Evolutionary conservation across 2,888 invertebrate species (phyloP), one percentile per base, ranked within the genome.

Genomic region (Euproctis similis): DNA sequence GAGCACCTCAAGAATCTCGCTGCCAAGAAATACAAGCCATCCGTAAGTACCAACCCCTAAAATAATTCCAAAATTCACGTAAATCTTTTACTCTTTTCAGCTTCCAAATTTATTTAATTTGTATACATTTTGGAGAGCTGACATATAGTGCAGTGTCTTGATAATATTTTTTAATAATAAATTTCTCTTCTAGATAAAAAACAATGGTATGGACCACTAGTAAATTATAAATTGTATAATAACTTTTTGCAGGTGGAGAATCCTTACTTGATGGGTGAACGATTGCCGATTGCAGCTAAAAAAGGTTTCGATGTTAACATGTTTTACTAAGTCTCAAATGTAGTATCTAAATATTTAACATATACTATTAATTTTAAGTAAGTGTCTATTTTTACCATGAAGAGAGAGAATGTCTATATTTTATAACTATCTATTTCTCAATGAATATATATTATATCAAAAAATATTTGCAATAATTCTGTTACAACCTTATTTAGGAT

Each of bases 201-300:
- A n/a, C n/a, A n/a, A n/a, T n/a, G n/a, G n/a, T n/a, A n/a, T n/a
- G n/a, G n/a, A n/a, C n/a, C n/a, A n/a, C n/a, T n/a, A n/a, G n/a
- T n/a, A n/a, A n/a, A n/a, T n/a, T n/a, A n/a, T n/a, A n/a, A n/a
- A 16, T 16, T 7, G 4, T 16, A 5, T 16, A 13, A 46, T 44
- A 38, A 32, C 52, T 53, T n/a, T n/a, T 56, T 88, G 44, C 85
- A 92, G 92, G 86, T 87, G 42, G 80, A 85, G 41, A 96, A 97
- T 78, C 96, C 96, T 6, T 97, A 89, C 62, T 85, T 96, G 53
- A 87, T 87, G 52, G 96, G 96, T 19, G 94, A 95, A 58, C 92
- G 93, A 53, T 85, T 96, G 39, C 95, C 96, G 6, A 92, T 96
- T 40, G 96, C 96, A 19, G 96, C 97, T 31, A 97, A 97, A 75